A percentile compares a stretch with the other conserved stretches of the same genome.
These are phyloP conservation scores for Spicauda simplicius DNA, from an alignment of 2,888 invertebrate genomes.

Conservation along the genomic window DNA sequence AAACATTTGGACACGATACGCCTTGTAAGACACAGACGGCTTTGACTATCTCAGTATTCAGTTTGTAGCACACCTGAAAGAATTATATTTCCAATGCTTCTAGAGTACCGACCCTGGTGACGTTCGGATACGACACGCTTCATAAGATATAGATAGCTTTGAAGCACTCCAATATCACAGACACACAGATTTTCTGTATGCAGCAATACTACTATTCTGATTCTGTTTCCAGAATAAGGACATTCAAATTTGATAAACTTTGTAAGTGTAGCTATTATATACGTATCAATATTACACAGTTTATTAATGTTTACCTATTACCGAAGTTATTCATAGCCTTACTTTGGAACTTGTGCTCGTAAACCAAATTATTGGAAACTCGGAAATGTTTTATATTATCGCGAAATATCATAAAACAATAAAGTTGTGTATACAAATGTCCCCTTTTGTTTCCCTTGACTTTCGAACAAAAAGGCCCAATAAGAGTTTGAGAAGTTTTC, in stretches of 20 bases:
- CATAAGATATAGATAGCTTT: too few relatives aligned
- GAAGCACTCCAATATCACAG: too few relatives aligned
- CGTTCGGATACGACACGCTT: too few relatives aligned
- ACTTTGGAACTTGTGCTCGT: constrained; percentile 6
- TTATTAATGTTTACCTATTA: neutral
- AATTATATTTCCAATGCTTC: too few relatives aligned
- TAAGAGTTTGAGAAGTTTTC: constrained; percentile 64
- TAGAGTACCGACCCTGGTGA: too few relatives aligned
- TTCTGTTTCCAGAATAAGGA: too few relatives aligned
- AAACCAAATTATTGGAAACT: constrained; percentile 37
- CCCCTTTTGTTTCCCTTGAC: constrained; percentile 46
- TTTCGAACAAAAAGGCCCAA: constrained; percentile 62
- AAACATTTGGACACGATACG: too few relatives aligned
- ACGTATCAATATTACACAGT: neutral
- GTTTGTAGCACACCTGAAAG: too few relatives aligned
- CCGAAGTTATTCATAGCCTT: neutral
- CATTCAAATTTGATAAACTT: neutral
- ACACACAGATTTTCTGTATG: too few relatives aligned
- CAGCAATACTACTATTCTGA: too few relatives aligned
- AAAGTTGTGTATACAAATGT: constrained; percentile 49
- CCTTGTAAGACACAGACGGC: too few relatives aligned
- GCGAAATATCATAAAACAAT: constrained; percentile 44
- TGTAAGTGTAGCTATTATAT: neutral
- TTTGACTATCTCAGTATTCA: too few relatives aligned
- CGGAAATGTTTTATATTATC: constrained; percentile 39